A percentile compares a stretch with the other conserved stretches of the same genome.
Conservation (phyloP, 1,140 invertebrate species). For the Lasaia peninsularis region DNA sequence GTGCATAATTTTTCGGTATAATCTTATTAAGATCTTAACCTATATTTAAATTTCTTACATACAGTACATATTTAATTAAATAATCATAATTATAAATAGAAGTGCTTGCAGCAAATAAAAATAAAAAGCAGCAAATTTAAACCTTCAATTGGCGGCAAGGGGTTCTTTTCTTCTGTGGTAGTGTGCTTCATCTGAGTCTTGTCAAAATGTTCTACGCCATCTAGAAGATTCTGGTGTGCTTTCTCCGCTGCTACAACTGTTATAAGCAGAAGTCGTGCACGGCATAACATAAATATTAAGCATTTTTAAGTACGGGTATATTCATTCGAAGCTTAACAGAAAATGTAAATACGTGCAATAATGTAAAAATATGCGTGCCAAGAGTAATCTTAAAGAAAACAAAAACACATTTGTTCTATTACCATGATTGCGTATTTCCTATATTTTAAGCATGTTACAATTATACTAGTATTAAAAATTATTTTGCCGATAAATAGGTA, state of each 20-base stretch:
- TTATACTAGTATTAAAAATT: no score
- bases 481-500: no score
- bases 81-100: slow-evolving; percentile 18
- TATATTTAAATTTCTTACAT: no score
- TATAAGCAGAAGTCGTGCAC: slow-evolving; percentile 63
- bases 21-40: no score
- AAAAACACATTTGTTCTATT: no score
- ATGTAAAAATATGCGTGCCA: not conserved
- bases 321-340: not conserved
- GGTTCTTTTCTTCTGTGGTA: slow-evolving; percentile 86
- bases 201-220: slow-evolving; percentile 85
- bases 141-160: slow-evolving; percentile 85
- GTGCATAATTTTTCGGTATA: no score
- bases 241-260: slow-evolving; percentile 83
- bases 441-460: no score
- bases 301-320: slow-evolving; percentile 16
- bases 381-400: not conserved
- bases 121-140: slow-evolving; percentile 40
- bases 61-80: not conserved
- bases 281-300: slow-evolving; percentile 39
- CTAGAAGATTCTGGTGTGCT: slow-evolving; percentile 81
- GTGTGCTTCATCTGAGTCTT: slow-evolving; percentile 86
- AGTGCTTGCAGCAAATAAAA: slow-evolving; percentile 27
- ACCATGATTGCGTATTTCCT: no score
- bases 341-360: slow-evolving; percentile 1